phyloP scores from a whole-genome alignment of 2,797 vertebrate species.

The Hoplostethus mediterraneus region DNA sequence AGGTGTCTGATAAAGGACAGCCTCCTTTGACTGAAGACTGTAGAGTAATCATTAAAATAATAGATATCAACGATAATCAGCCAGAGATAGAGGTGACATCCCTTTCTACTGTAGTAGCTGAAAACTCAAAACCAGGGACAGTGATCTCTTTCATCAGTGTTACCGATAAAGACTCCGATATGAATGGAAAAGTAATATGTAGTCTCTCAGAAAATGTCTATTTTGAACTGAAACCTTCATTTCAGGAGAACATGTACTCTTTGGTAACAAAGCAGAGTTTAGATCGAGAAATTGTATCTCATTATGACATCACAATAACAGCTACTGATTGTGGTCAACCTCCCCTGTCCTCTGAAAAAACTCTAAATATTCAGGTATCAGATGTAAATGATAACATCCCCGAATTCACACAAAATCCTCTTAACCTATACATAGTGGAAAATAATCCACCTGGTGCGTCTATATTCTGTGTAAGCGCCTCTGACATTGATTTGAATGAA shows the following conservation, averaged over 20 bases:
- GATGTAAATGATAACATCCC: conserved; percentile 82
- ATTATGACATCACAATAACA: conserved; percentile 83
- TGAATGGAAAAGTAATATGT: conserved; percentile 60
- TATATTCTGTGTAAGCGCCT: conserved; percentile 72
- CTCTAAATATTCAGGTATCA: conserved; percentile 56
- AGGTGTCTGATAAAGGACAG: conserved; percentile 73
- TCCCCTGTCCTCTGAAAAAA: conserved; percentile 71
- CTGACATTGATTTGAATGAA: conserved; percentile 68
- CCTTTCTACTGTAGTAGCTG: conserved; percentile 63
- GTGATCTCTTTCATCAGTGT: conserved; percentile 67
- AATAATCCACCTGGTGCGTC: conserved; percentile 75
- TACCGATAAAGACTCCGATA: conserved; percentile 59
- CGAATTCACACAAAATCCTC: conserved; percentile 53
- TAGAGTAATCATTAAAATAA: conserved; percentile 68
- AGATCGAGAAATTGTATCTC: conserved; percentile 80
- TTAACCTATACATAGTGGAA: conserved; percentile 76
- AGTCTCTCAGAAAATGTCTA: conserved; percentile 38
- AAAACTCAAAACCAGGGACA: conserved; percentile 66
- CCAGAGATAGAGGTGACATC: conserved; percentile 77
- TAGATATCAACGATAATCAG: conserved; percentile 74
- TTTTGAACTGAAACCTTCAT: conserved; percentile 68
- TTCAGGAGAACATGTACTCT: conserved; percentile 73
- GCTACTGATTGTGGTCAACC: no score
- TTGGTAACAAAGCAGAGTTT: conserved; percentile 55
- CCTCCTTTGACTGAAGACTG: conserved; percentile 64